A percentile compares a stretch with the other conserved stretches of the same genome.
These are phyloP conservation scores for Rhegmatorhina hoffmannsi DNA, from an alignment of 2,113 vertebrate species.

Conservation along the genomic window DNA sequence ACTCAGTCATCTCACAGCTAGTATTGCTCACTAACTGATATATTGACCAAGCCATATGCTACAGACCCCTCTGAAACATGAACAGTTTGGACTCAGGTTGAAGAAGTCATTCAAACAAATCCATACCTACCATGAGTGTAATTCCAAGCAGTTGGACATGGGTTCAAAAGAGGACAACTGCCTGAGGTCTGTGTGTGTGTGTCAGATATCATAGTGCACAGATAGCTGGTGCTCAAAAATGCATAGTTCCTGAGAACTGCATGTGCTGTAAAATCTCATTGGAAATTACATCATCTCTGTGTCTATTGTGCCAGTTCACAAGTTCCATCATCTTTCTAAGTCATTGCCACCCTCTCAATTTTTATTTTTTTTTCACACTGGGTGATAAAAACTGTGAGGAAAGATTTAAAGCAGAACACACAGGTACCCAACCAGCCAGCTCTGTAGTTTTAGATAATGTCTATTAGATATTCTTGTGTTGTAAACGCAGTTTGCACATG, in stretches of 20 bases:
- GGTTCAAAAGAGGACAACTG: not conserved
- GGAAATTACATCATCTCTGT: not conserved
- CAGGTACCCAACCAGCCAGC: not conserved
- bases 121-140: not conserved
- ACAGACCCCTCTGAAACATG: not conserved
- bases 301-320: not conserved
- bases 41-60: accelerated
- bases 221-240: not conserved
- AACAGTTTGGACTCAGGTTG: not conserved
- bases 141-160: accelerated
- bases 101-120: not conserved
- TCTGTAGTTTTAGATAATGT: not conserved
- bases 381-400: not conserved
- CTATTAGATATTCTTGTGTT: not conserved
- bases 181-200: not conserved
- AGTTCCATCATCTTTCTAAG: not conserved
- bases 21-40: too few species aligned
- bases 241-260: not conserved
- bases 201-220: not conserved
- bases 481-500: not conserved
- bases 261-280: not conserved
- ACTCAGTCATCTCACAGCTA: accelerated
- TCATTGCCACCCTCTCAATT: accelerated
- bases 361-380: not conserved
- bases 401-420: not conserved